Conservation (phyloP, 2,797 vertebrate species). For the Mallotus villosus region DNA sequence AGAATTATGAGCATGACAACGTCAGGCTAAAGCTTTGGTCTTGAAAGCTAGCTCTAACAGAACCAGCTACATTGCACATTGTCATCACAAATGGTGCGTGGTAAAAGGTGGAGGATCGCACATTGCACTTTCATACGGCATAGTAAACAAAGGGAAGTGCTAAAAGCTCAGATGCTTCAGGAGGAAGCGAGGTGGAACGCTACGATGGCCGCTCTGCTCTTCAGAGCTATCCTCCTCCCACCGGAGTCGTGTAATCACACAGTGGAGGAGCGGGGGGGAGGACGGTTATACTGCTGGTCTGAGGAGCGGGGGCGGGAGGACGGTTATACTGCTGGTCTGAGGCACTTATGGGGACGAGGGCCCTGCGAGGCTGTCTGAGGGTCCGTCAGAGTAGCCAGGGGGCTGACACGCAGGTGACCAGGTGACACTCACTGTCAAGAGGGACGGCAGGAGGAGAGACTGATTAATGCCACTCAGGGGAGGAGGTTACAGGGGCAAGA, state of each 20-base stretch:
- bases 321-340: slow-evolving; percentile 44
- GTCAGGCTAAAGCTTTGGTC: no score
- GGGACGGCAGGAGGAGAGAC: slow-evolving; percentile 20
- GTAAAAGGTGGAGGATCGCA: not conserved
- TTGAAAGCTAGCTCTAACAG: no score
- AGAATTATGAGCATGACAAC: no score
- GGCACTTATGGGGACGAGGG: slow-evolving; percentile 43
- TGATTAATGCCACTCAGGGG: slow-evolving; percentile 33
- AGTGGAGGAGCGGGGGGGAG: no score
- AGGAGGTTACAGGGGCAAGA: not conserved
- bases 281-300: slow-evolving; percentile 37
- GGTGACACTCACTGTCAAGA: slow-evolving; percentile 36
- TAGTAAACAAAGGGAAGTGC: no score
- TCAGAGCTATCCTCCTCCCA: not conserved
- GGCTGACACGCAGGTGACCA: slow-evolving; percentile 38
- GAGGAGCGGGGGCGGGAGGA: slow-evolving; percentile 27
- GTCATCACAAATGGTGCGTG: not conserved
- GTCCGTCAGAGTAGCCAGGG: slow-evolving; percentile 28
- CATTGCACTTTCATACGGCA: not conserved
- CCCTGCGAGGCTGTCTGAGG: slow-evolving; percentile 38
- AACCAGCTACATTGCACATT: no score
- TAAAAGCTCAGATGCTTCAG: not conserved
- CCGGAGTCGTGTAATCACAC: not conserved
- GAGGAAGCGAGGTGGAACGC: not conserved
- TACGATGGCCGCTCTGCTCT: no score